A percentile compares a stretch with the other conserved stretches of the same genome.
Conservation (phyloP, 2,113 vertebrate species). For the Piprites chloris region DNA sequence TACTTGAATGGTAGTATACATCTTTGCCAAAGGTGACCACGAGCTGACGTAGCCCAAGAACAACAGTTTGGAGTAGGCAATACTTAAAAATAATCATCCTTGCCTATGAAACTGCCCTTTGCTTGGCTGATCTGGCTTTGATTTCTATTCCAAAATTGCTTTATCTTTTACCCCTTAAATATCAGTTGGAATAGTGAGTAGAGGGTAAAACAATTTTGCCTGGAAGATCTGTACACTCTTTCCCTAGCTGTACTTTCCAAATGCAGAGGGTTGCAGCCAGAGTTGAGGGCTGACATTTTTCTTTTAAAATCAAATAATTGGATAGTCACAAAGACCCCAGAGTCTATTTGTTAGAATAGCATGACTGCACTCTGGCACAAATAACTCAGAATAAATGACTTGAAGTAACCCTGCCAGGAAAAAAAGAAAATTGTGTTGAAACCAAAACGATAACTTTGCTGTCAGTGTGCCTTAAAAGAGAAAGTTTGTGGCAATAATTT, state of each 20-base stretch:
- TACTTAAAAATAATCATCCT: background rate
- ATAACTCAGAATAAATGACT: background rate
- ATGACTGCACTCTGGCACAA: background rate
- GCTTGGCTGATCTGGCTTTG: background rate
- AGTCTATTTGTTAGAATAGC: background rate
- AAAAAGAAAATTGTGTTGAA: background rate
- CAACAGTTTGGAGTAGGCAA: background rate
- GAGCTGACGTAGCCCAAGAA: background rate
- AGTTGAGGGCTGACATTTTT: slow-evolving; percentile 30
- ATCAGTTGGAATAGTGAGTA: background rate
- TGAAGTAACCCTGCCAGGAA: background rate
- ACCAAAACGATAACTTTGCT: slow-evolving; percentile 1
- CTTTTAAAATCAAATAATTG: background rate
- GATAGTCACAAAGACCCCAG: background rate
- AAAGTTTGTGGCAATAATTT: background rate
- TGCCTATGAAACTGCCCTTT: background rate
- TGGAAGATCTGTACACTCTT: background rate
- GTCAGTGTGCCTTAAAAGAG: background rate
- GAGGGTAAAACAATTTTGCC: background rate
- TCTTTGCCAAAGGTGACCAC: background rate
- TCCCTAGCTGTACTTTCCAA: background rate
- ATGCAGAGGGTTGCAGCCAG: slow-evolving; percentile 6
- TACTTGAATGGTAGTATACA: background rate
- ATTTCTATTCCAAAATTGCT: slow-evolving; percentile 1
- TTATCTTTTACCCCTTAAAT: background rate